Base-by-base conservation (phyloP, 2,888 invertebrate species). In the Cheilosia soror region DNA sequence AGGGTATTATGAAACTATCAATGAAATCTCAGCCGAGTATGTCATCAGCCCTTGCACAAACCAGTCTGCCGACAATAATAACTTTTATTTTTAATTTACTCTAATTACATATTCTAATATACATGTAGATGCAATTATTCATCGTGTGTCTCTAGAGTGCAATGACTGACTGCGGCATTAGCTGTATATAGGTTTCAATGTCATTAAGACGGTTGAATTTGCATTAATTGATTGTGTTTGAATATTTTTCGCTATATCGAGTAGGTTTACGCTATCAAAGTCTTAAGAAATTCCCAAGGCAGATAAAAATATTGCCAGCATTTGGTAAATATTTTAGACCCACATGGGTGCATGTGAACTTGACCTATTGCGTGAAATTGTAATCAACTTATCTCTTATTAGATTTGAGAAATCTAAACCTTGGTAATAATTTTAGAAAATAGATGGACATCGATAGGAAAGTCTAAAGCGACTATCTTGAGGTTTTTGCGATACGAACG, bases 11-110 rank as follows among this genome's bases (percentile, higher is more conserved):
- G 72, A 83, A 72, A 72, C 82, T 55, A 78, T 83, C 66, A 83
- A 77, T 78, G 82, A 77, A 83, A 83, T 83, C 72, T 27, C 72
- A 72, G 53, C 66, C 66, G 77, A 55, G 65, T 83, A 83, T 83
- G 82, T 83, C 82, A 78, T 83, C 82, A 83, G 82, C 82, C 82
- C 82, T 83, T 83, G 72, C 62, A 42, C 33, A 65, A 71, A 77
- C 81, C 76, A 65, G 81, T 76, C 71, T 60, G 44, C 47, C 44
- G 66, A 63, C 58, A 63, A 73, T 62, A 78, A 68, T 72, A 31
- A 60, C 72, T 66, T 83, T 66, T 83, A 83, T 78, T 83, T 83
- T 72, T 62, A 62, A 60, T 77, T 66, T 72, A 65, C 76, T 71
- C 47, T 44, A 65, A 76, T 69, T 69, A 76, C n/a, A 60, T 75